Evolutionary conservation across 2,888 invertebrate species (phyloP).

Genomic region (Caenorhabditis drosophilae): DNA sequence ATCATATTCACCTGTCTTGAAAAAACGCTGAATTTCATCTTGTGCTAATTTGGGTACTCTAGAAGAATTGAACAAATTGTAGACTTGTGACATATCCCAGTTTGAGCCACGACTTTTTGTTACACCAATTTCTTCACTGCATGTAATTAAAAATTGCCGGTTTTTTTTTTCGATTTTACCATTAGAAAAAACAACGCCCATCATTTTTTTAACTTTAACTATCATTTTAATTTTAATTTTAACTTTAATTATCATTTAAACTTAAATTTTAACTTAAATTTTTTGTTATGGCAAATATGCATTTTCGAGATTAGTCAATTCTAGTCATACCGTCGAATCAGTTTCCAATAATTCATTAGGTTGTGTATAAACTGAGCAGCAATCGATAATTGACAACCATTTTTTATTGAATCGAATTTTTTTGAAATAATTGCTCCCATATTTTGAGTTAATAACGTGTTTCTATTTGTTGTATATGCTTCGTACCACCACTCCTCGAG

Average conservation of each 20-base stretch:
- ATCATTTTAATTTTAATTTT: too few relatives aligned
- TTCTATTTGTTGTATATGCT: slow-evolving; percentile 49
- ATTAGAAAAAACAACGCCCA: background rate
- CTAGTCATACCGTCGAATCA: slow-evolving; percentile 38
- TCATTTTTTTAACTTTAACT: too few relatives aligned
- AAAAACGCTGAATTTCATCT: slow-evolving; percentile 49
- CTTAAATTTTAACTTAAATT: too few relatives aligned
- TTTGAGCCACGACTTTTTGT: slow-evolving; percentile 56
- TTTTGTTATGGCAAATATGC: too few relatives aligned
- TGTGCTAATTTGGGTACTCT: slow-evolving; percentile 61
- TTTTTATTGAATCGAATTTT: slow-evolving; percentile 1
- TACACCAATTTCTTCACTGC: slow-evolving; percentile 47
- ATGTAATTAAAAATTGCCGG: too few relatives aligned
- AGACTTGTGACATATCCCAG: slow-evolving; percentile 73
- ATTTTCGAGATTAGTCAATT: too few relatives aligned
- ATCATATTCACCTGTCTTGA: slow-evolving; percentile 40
- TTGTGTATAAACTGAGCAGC: slow-evolving; percentile 47
- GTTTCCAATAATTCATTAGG: slow-evolving; percentile 40
- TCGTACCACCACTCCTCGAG: slow-evolving; percentile 63
- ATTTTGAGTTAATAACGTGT: slow-evolving; percentile 38
- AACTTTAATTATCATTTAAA: too few relatives aligned
- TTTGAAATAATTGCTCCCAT: slow-evolving; percentile 36
- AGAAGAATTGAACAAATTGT: slow-evolving; percentile 73
- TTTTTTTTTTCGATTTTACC: background rate
- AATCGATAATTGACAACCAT: slow-evolving; percentile 27